Evolutionary conservation across 2,888 invertebrate genomes (phyloP).

Genomic region (Serripes groenlandicus): DNA sequence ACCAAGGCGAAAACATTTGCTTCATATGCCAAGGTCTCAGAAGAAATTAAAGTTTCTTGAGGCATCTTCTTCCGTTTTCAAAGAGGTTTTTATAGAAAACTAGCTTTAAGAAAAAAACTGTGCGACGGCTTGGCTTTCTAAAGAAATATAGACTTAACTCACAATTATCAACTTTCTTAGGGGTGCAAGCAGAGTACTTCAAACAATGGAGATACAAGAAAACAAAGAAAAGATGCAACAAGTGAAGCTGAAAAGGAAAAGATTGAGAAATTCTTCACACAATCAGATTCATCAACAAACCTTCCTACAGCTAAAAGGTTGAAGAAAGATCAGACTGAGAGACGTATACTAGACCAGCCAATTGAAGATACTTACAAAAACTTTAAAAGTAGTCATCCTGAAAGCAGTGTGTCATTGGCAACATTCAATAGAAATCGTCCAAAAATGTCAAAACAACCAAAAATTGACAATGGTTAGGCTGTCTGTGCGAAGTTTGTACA

Average conservation of each 20-base stretch:
- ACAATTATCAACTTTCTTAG: slow-evolving; percentile 24
- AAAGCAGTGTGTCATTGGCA: slow-evolving; percentile 33
- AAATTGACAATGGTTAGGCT: slow-evolving; percentile 43
- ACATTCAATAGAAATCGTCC: slow-evolving; percentile 46
- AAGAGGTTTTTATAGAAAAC: slow-evolving; percentile 22
- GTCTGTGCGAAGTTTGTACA: slow-evolving; percentile 53
- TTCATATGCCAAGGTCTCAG: slow-evolving; percentile 24
- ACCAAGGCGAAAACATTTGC: slow-evolving; percentile 26
- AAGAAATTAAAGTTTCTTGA: slow-evolving; percentile 25
- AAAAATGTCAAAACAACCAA: slow-evolving; percentile 32
- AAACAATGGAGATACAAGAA: slow-evolving; percentile 23
- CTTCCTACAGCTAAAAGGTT: slow-evolving; percentile 39
- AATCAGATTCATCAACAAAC: slow-evolving; percentile 42
- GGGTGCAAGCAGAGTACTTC: slow-evolving; percentile 27
- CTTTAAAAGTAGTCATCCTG: slow-evolving; percentile 36
- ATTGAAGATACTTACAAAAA: slow-evolving; percentile 34
- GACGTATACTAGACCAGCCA: slow-evolving; percentile 43
- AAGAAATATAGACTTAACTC: slow-evolving; percentile 29
- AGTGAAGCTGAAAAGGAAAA: slow-evolving; percentile 18
- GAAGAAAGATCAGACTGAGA: slow-evolving; percentile 35
- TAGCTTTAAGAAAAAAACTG: slow-evolving; percentile 15
- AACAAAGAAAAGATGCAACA: slow-evolving; percentile 46
- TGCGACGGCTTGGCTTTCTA: slow-evolving; percentile 21
- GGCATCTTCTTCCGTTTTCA: slow-evolving; percentile 11
- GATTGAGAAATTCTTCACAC: slow-evolving; percentile 38